Conservation (phyloP, 2,888 invertebrate genomes). For the Lutraria lutraria region DNA sequence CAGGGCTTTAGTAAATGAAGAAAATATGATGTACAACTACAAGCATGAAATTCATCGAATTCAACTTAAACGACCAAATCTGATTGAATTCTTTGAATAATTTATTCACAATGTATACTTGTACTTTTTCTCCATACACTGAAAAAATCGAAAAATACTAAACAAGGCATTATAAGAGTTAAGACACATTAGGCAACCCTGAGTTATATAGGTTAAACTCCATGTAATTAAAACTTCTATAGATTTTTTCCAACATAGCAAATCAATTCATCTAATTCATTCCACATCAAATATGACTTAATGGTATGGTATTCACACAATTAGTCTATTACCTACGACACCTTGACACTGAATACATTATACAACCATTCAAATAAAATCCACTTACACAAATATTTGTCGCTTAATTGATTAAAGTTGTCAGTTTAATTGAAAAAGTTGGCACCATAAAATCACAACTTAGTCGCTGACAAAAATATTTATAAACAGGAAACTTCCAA, state of each 20-base stretch:
- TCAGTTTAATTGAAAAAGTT: neutral
- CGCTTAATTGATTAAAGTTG: neutral
- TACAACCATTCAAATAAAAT: neutral
- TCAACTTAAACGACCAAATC: neutral
- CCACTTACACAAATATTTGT: conserved; percentile 9
- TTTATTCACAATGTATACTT: neutral
- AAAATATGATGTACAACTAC: neutral
- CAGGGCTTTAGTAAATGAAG: neutral
- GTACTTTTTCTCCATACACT: neutral
- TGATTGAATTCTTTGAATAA: neutral
- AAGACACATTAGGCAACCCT: neutral
- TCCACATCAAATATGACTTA: conserved; percentile 1
- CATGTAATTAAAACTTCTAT: neutral
- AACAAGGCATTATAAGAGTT: neutral
- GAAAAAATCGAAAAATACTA: neutral
- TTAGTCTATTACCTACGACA: neutral
- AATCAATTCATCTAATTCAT: neutral
- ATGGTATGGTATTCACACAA: neutral
- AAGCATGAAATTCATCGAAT: neutral
- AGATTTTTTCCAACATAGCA: neutral
- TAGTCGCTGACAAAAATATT: neutral
- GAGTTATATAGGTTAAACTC: neutral
- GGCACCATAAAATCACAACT: neutral
- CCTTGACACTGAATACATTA: conserved; percentile 7
- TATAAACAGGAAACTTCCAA: neutral